Evolutionary conservation across 2,113 vertebrate genomes (phyloP).

Genomic region (Myotis davidii): DNA sequence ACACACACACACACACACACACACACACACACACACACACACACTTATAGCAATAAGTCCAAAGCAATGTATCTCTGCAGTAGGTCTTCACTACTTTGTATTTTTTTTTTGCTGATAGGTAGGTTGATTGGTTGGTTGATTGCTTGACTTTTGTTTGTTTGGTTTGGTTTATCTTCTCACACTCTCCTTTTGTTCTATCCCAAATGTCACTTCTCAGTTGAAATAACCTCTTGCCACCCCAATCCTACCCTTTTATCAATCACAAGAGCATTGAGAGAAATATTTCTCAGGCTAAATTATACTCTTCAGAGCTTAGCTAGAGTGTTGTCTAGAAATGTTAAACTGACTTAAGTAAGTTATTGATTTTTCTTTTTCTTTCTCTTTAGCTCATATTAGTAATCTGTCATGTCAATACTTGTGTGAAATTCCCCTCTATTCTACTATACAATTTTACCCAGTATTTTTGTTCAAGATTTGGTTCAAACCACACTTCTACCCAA

Average conservation of each 20-base stretch:
- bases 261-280: neutral
- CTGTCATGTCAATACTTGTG: neutral
- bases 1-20: neutral
- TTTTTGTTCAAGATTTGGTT: neutral
- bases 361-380: constrained; percentile 43
- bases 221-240: neutral
- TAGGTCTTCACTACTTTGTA: neutral
- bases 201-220: neutral
- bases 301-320: neutral
- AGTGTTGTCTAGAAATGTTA: neutral
- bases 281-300: neutral
- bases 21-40: neutral
- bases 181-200: neutral
- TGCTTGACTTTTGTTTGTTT: neutral
- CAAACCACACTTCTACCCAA: neutral
- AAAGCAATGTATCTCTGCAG: neutral
- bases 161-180: neutral
- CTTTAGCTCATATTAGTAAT: constrained; percentile 8
- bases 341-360: constrained; percentile 40
- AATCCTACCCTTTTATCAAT: neutral
- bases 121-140: neutral
- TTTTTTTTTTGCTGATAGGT: neutral
- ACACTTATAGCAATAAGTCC: neutral
- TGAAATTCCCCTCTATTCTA: neutral
- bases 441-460: neutral